Conservation (phyloP, 2,113 vertebrate species). For the Acrocephalus kingi region DNA sequence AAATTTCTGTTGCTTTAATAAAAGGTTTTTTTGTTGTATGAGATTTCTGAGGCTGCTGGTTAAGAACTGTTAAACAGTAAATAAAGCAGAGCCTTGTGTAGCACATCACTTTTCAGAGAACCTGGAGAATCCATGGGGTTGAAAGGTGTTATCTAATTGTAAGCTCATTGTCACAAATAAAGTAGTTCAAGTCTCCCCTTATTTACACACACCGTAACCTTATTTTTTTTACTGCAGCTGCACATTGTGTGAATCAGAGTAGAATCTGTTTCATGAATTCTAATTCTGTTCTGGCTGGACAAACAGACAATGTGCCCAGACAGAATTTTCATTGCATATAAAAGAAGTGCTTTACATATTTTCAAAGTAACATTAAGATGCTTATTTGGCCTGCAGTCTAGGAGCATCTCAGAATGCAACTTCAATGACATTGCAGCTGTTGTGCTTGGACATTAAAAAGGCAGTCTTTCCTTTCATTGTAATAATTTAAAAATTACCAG, state of each 20-base stretch:
- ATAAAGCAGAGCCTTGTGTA: neutral
- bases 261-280: neutral
- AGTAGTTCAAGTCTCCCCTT: neutral
- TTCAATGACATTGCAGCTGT: constrained; percentile 60
- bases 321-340: constrained; percentile 32
- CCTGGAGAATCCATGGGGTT: neutral
- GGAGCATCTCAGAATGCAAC: constrained; percentile 43
- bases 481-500: constrained; percentile 57
- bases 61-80: neutral
- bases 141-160: neutral
- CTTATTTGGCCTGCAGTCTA: constrained; percentile 50
- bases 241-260: neutral
- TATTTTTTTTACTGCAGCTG: neutral
- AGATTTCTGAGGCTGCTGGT: neutral
- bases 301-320: constrained; percentile 25
- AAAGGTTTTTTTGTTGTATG: neutral
- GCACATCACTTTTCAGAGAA: neutral
- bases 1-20: neutral
- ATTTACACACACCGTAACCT: neutral
- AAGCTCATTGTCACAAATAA: neutral
- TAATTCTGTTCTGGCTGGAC: constrained; percentile 57
- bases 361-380: constrained; percentile 45
- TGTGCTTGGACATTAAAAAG: constrained; percentile 48
- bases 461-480: constrained; percentile 59
- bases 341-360: constrained; percentile 50